Base-by-base conservation (phyloP, 2,113 vertebrate species). In the Syngnathus typhle region DNA sequence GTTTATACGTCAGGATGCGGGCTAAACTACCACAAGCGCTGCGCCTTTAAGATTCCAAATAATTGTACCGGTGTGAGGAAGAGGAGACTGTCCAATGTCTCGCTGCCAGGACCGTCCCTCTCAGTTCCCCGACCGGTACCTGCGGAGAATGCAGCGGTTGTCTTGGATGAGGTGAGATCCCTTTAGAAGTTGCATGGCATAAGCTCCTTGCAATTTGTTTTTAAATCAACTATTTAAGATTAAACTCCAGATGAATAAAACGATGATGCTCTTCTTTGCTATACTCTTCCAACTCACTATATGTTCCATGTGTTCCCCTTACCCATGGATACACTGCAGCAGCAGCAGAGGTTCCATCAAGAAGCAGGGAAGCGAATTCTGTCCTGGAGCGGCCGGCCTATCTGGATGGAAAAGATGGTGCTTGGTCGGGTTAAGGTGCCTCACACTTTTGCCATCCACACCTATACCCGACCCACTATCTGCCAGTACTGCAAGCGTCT, bases 321-420 rank as follows among this genome's bases (percentile, higher is more conserved):
- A 16, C n/a, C 38, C 32, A 7, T 0, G 52, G 13, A 43, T 10
- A 10, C 19, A 18, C 60, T 16, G 38, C 52, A 27, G 18, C 41
- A 59, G 65, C 80, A 87, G 60, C 91, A 94, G 89, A 91, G 92
- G 65, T 90, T 88, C 73, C 94, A 93, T 82, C 94, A 93, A 87
- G 96, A 98, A 68, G 94, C 95, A 5, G 95, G 95, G 82, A 98
- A 98, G 87, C 92, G 95, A 74, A 95, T 98, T 83, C 94, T 94
- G 5, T 98, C 96, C 38, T 97, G 96, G 93, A 97, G 95, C 8
- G 97, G 97, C 38, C 91, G 97, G 74, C 97, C 97, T 12, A 98
- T 99, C 87, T 99, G 97, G 96, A 98, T 98, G 95, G 97, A 99
- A 5, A 98, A 95, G 89, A 95, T 98, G 95, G 98, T 98, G 47